These are phyloP conservation scores for Lysandra bellargus DNA, from an alignment of 2,888 invertebrate genomes.

Conservation along the genomic window DNA sequence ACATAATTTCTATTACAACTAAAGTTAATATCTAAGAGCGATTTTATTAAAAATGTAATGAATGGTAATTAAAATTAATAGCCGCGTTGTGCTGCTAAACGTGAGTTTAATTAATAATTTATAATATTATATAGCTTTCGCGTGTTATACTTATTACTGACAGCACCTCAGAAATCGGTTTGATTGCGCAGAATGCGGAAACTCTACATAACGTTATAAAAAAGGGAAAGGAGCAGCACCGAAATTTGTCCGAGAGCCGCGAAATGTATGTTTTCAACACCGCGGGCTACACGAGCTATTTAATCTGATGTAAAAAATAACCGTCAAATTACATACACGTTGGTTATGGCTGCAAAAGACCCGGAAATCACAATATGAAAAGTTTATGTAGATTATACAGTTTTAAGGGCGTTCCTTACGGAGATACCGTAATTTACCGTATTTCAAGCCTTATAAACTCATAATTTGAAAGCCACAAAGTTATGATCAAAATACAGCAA, in stretches of 20 bases:
- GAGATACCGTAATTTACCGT: too few species aligned
- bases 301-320: not conserved
- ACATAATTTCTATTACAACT: not conserved
- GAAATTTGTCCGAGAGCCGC: not conserved
- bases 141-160: slow-evolving; percentile 5
- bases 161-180: not conserved
- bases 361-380: not conserved
- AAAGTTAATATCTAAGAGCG: not conserved
- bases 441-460: too few species aligned
- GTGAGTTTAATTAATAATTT: slow-evolving; percentile 34
- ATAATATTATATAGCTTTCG: slow-evolving; percentile 26
- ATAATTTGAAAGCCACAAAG: too few species aligned
- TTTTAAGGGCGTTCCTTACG: too few species aligned
- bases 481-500: too few species aligned
- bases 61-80: slow-evolving; percentile 29
- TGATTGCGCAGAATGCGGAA: slow-evolving; percentile 21
- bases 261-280: not conserved
- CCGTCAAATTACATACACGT: not conserved
- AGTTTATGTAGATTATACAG: not conserved
- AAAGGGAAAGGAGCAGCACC: slow-evolving; percentile 8
- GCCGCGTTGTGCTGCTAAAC: slow-evolving; percentile 26
- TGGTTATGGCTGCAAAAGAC: not conserved
- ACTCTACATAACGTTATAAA: not conserved
- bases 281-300: slow-evolving; percentile 7
- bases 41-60: slow-evolving; percentile 11